These are phyloP conservation scores for Tethya wilhelma DNA, from an alignment of 37 sponge, comb jelly and placozoan genomes.

Conservation along the genomic window DNA sequence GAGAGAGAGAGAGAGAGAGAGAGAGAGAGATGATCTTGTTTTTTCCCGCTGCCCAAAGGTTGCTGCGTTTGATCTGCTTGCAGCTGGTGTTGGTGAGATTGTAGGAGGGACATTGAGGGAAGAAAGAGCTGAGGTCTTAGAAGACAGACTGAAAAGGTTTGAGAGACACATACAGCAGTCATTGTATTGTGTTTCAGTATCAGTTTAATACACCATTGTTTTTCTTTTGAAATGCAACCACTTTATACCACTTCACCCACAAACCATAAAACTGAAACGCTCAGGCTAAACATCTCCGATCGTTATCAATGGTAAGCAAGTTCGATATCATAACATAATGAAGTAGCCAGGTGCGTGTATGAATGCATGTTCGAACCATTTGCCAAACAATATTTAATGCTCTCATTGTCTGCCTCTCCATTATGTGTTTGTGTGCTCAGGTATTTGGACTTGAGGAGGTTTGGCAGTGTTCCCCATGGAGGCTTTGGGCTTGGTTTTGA, in stretches of 20 bases:
- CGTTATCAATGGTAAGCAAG: conserved; percentile 53
- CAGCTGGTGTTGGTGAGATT: conserved; percentile 65
- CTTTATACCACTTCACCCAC: not conserved
- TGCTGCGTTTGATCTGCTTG: conserved; percentile 46
- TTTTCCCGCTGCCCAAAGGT: too few species aligned
- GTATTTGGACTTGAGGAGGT: conserved; percentile 87
- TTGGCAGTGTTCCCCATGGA: conserved; percentile 91
- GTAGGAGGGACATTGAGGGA: conserved; percentile 71
- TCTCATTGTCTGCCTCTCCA: too few species aligned
- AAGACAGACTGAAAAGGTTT: conserved; percentile 29
- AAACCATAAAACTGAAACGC: too few species aligned
- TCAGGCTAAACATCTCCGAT: conserved; percentile 7
- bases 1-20: not conserved
- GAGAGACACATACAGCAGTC: not conserved
- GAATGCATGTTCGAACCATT: not conserved
- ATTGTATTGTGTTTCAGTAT: not conserved
- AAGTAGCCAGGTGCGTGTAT: not conserved
- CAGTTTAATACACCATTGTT: not conserved
- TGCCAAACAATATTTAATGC: not conserved
- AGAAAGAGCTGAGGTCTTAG: conserved; percentile 29
- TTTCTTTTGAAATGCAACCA: not conserved
- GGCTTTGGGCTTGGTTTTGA: conserved; percentile 98
- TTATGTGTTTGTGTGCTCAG: conserved; percentile 20
- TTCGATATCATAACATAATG: not conserved
- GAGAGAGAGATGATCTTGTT: not conserved